Percentiles rank a stretch among this genome's conserved stretches.
phyloP scores from a whole-genome alignment of 2,888 invertebrate species.

The Hirtodrosophila alboralis region DNA sequence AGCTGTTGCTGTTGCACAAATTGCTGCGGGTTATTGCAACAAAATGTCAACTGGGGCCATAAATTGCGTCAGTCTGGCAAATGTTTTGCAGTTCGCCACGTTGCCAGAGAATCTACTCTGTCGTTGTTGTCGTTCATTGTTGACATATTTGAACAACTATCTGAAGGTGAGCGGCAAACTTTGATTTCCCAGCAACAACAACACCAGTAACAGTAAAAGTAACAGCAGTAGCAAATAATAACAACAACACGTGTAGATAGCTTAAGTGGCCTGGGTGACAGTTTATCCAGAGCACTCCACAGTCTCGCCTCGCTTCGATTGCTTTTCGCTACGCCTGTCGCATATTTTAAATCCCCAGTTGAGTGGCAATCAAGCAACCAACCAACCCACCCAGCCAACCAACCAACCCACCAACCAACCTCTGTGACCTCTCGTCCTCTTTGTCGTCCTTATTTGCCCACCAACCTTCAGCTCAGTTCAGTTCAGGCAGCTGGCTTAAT shows the following conservation, averaged over 20 bases:
- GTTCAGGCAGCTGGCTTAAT: slow-evolving; percentile 63
- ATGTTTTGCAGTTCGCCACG: slow-evolving; percentile 51
- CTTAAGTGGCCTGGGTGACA: slow-evolving; percentile 60
- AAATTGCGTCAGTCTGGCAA: slow-evolving; percentile 73
- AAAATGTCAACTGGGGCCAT: slow-evolving; percentile 73
- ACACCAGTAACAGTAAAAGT: too few species aligned
- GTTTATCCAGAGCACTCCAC: slow-evolving; percentile 43
- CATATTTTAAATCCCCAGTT: slow-evolving; percentile 77
- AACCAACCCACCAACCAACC: slow-evolving; percentile 23
- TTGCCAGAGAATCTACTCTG: not conserved
- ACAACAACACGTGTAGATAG: slow-evolving; percentile 61
- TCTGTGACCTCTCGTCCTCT: slow-evolving; percentile 17
- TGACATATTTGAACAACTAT: slow-evolving; percentile 73
- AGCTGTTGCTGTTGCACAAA: slow-evolving; percentile 23
- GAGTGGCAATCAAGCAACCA: slow-evolving; percentile 71
- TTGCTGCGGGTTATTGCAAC: slow-evolving; percentile 70
- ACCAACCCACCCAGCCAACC: slow-evolving; percentile 12
- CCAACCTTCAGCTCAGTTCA: slow-evolving; percentile 10
- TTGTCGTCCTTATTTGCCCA: slow-evolving; percentile 1
- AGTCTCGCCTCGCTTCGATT: slow-evolving; percentile 58
- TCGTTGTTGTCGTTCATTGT: slow-evolving; percentile 49
- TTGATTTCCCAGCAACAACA: slow-evolving; percentile 59
- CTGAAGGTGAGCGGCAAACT: slow-evolving; percentile 66
- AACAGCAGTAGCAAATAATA: too few species aligned
- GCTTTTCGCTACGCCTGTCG: slow-evolving; percentile 73